Evolutionary conservation across 2,888 invertebrate species (phyloP), one percentile per base, ranked within the genome.

Genomic region (Gymnocheta viridis): DNA sequence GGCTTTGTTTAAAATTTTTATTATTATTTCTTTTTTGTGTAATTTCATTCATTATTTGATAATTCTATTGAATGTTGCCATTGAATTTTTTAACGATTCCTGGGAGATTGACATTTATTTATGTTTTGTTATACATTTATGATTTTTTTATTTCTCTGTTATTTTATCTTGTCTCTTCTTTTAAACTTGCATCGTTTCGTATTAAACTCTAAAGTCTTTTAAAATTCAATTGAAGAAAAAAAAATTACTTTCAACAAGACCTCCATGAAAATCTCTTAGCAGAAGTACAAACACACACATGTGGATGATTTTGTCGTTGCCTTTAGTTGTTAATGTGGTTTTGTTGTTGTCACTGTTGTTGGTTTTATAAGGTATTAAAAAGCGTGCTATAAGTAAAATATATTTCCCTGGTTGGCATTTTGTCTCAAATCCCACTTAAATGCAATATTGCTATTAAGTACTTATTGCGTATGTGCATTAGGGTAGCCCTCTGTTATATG

Each of bases 71-170:
- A 58, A 83, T 32, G 47, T 47, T 80, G 70, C 51, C 76, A 72
- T 77, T 83, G 80, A 80, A 76, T 67, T 80, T 49, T 76, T 80
- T 62, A 79, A 79, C 67, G 72, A 72, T 72, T 60, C 76, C 72
- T 77, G 6, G 7, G 72, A 67, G 66, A 49, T 4, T 35, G 5
- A 44, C 19, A 6, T 76, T 47, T 56, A 44, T 49, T 56, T 44
- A 51, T 51, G 6, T 62, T 44, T 51, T 51, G n/a, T 62, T 67
- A 49, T 14, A 10, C 51, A 49, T 67, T 62, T 49, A 35, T 80
- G 29, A 1, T 17, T 49, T 38, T 9, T 64, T 27, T 72, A 0
- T 5, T 5, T 4, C 14, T 12, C 12, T 38, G 47, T 22, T 62
- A 38, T 41, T 41, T 60, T 51, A 19, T 49, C 19, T 66, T 73